A percentile compares a stretch with the other conserved stretches of the same genome.
Evolutionary conservation across 2,888 invertebrate species (phyloP).

Genomic region (Caenorhabditis sulstoni): DNA sequence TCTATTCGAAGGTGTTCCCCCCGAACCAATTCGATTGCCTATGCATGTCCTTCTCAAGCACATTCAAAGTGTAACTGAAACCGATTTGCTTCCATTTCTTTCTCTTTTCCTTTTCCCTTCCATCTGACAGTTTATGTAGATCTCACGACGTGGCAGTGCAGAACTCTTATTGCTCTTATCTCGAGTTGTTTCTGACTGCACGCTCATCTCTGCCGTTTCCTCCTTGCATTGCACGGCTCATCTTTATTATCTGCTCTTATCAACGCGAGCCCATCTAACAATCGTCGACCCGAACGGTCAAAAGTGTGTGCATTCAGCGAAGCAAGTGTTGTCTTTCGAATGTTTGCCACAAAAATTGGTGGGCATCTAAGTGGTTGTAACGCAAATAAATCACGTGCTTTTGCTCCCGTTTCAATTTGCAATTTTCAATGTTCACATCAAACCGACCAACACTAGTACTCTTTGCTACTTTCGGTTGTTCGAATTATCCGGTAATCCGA

Average conservation of each 20-base stretch:
- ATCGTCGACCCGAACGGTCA: slow-evolving; percentile 34
- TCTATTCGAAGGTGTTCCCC: slow-evolving; percentile 40
- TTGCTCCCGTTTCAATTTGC: not conserved
- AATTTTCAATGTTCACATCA: not conserved
- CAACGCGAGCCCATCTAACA: slow-evolving; percentile 45
- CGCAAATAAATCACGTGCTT: slow-evolving; percentile 45
- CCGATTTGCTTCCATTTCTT: not conserved
- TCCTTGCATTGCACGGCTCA: slow-evolving; percentile 30
- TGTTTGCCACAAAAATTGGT: slow-evolving; percentile 57
- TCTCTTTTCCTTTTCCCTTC: not conserved
- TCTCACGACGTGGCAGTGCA: not conserved
- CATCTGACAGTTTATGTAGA: slow-evolving; percentile 5
- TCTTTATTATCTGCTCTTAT: slow-evolving; percentile 36
- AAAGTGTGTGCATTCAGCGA: slow-evolving; percentile 6
- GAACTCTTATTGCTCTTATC: not conserved
- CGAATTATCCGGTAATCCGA: slow-evolving; percentile 27
- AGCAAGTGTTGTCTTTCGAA: slow-evolving; percentile 46
- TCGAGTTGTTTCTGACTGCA: slow-evolving; percentile 1
- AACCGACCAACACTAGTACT: not conserved
- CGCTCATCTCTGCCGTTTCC: not conserved
- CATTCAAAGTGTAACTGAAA: slow-evolving; percentile 33
- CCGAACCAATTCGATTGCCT: slow-evolving; percentile 17
- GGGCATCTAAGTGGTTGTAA: slow-evolving; percentile 55
- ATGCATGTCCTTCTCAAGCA: slow-evolving; percentile 32
- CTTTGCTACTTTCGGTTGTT: too few species aligned